phyloP scores from a whole-genome alignment of 1,140 invertebrate species.

The Araneus ventricosus region DNA sequence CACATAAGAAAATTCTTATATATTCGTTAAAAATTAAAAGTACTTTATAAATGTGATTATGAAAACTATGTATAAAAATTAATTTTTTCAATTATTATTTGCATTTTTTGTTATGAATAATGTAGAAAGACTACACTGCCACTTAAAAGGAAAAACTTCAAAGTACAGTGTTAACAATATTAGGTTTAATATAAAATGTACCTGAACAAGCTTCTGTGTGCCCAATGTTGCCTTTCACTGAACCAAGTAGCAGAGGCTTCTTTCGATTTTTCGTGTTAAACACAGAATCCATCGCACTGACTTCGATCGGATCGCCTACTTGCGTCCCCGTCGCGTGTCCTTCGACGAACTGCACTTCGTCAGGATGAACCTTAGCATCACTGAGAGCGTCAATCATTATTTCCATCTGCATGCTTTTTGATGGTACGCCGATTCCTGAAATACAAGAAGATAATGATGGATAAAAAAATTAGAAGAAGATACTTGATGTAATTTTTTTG shows the following conservation, averaged over 20 bases:
- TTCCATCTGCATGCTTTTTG: not conserved
- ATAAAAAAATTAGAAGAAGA: too few relatives aligned
- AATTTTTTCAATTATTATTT: too few relatives aligned
- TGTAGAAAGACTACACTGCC: too few relatives aligned
- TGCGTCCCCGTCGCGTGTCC: slow-evolving; percentile 97
- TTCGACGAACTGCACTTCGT: slow-evolving; percentile 88
- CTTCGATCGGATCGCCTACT: slow-evolving; percentile 88
- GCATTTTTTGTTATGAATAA: too few relatives aligned
- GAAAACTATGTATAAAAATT: too few relatives aligned
- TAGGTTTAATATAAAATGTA: not conserved
- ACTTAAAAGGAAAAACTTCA: too few relatives aligned
- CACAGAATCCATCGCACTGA: slow-evolving; percentile 80
- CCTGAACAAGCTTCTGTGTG: slow-evolving; percentile 87
- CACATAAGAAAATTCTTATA: too few relatives aligned
- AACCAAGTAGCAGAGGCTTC: slow-evolving; percentile 90
- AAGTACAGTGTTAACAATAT: too few relatives aligned
- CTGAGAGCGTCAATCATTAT: not conserved
- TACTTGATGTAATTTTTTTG: too few relatives aligned
- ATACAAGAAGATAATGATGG: too few relatives aligned
- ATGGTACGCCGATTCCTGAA: slow-evolving; percentile 59
- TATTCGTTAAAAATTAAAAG: too few relatives aligned
- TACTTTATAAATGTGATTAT: too few relatives aligned
- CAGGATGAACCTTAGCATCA: not conserved
- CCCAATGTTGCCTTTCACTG: slow-evolving; percentile 96
- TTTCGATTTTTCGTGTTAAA: slow-evolving; percentile 59